Evolutionary conservation across 2,797 vertebrate genomes (phyloP).

Genomic region (Acanthis flammea): DNA sequence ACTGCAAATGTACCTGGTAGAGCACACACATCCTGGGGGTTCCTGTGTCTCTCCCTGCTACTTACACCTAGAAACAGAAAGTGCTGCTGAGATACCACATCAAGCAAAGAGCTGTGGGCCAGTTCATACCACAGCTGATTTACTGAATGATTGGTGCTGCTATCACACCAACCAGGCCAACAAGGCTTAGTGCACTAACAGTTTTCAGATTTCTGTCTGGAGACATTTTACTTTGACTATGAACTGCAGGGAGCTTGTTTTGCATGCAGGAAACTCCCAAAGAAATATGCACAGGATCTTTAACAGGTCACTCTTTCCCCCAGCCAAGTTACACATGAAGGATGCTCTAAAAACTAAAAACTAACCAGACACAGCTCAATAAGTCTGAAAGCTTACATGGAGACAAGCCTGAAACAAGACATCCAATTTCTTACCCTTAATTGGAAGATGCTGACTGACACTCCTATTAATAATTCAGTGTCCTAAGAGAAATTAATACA

Average conservation of each 20-base stretch:
- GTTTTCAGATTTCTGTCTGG: neutral
- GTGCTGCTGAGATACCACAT: neutral
- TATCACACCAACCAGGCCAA: neutral
- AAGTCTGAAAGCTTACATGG: neutral
- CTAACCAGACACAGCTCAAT: neutral
- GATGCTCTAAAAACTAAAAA: neutral
- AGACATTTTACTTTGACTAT: neutral
- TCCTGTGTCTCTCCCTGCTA: neutral
- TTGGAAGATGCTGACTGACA: neutral
- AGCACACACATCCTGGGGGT: accelerated
- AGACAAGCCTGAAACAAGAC: neutral
- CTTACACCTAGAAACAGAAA: neutral
- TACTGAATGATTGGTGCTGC: neutral
- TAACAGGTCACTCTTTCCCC: neutral
- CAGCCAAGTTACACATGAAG: accelerated
- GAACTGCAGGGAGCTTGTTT: neutral
- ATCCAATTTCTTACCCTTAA: neutral
- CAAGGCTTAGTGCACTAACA: neutral
- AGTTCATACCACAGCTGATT: neutral
- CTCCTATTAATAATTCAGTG: neutral
- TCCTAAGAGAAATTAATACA: neutral
- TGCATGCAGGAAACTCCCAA: neutral
- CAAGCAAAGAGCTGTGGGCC: neutral
- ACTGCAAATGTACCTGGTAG: neutral
- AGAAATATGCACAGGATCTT: accelerated